Evolutionary conservation across 2,797 vertebrate genomes (phyloP).

Genomic region (Chaetophractus vellerosus): DNA sequence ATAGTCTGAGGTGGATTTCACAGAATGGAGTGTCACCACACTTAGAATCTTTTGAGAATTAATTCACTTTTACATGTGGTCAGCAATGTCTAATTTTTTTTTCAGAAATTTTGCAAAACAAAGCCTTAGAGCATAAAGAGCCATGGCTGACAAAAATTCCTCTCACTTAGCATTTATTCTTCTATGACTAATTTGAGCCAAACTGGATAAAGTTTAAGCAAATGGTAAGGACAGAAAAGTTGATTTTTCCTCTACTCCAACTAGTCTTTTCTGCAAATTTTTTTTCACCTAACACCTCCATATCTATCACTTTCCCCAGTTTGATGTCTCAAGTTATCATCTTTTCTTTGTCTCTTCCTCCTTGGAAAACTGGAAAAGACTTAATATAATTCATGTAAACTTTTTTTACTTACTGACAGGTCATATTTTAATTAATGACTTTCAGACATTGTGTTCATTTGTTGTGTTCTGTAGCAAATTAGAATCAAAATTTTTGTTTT

Average conservation of each 20-base stretch:
- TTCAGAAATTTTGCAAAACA: not conserved
- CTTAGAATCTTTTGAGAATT: not conserved
- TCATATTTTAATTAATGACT: not conserved
- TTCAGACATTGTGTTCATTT: not conserved
- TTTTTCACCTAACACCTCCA: not conserved
- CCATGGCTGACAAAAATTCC: not conserved
- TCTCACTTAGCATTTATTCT: not conserved
- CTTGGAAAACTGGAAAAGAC: not conserved
- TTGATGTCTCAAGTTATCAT: not conserved
- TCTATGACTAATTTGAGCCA: not conserved
- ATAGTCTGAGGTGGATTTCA: not conserved
- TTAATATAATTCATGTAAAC: not conserved
- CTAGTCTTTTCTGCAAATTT: not conserved
- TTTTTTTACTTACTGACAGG: not conserved
- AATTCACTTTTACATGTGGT: not conserved
- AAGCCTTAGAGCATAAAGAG: not conserved
- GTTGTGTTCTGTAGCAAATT: not conserved
- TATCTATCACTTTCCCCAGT: not conserved
- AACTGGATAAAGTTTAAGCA: not conserved
- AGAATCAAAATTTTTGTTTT: slow-evolving; percentile 29
- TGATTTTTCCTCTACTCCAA: not conserved
- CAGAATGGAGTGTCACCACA: not conserved
- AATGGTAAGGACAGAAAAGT: not conserved
- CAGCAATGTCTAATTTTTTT: not conserved
- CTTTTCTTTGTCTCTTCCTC: not conserved